Conservation (phyloP, 2,797 vertebrate genomes). For the Poeciliopsis gracilis region DNA sequence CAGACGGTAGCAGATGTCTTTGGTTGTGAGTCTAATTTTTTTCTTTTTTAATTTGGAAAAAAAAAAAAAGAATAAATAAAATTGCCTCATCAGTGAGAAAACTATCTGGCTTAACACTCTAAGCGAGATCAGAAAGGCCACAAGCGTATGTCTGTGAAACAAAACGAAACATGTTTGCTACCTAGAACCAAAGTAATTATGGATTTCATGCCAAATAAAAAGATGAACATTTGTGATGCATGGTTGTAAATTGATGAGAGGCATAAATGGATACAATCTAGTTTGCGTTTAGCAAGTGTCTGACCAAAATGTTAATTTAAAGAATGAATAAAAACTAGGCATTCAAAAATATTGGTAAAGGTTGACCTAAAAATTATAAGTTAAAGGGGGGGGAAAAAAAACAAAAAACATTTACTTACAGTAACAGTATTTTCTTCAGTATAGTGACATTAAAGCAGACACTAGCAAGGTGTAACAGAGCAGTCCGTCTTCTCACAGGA, state of each 20-base stretch:
- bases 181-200: constrained; percentile 31
- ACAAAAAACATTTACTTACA: constrained; percentile 43
- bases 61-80: background rate
- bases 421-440: constrained; percentile 70
- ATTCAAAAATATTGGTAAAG: constrained; percentile 56
- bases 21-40: constrained; percentile 46
- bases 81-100: constrained; percentile 46
- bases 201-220: constrained; percentile 42
- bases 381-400: constrained; percentile 45
- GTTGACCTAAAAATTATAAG: constrained; percentile 52
- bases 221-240: constrained; percentile 26
- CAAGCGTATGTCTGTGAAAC: constrained; percentile 47
- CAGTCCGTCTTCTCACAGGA: constrained; percentile 44
- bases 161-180: constrained; percentile 34
- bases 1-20: constrained; percentile 51
- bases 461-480: constrained; percentile 45
- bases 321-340: constrained; percentile 52
- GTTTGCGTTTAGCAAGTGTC: constrained; percentile 31
- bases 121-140: constrained; percentile 69
- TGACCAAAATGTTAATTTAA: constrained; percentile 43
- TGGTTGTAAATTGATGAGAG: constrained; percentile 46
- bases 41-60: background rate
- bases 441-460: constrained; percentile 44
- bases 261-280: constrained; percentile 74
- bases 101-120: constrained; percentile 28